Percentiles rank a stretch among this genome's conserved stretches.
Evolutionary conservation across 2,797 vertebrate species (phyloP).

Genomic region (Todus mexicanus): DNA sequence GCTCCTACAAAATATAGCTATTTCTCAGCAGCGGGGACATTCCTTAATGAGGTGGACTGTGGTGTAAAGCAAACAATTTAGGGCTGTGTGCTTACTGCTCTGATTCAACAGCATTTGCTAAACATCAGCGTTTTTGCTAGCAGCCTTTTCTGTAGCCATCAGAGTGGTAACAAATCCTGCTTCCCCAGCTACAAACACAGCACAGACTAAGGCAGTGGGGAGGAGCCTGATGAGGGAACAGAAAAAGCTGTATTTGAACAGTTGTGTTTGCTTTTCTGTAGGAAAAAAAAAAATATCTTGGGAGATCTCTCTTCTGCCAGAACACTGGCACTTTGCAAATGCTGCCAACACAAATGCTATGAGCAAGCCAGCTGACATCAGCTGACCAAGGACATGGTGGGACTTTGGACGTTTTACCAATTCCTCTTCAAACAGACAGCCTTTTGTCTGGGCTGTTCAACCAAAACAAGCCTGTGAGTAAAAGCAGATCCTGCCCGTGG

Average conservation of each 20-base stretch:
- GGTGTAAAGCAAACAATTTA: neutral
- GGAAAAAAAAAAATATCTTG: neutral
- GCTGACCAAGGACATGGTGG: neutral
- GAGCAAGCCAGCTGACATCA: conserved; percentile 19
- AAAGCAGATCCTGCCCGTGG: neutral
- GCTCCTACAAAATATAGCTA: neutral
- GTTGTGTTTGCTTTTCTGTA: conserved; percentile 36
- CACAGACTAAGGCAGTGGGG: neutral
- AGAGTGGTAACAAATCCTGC: neutral
- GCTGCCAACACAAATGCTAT: neutral
- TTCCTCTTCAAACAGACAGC: neutral
- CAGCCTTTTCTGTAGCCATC: neutral
- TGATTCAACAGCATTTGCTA: neutral
- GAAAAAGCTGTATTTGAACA: conserved; percentile 42
- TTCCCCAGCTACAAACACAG: neutral
- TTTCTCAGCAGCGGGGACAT: neutral
- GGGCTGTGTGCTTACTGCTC: neutral
- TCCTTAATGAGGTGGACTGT: neutral
- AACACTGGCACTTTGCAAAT: conserved; percentile 38
- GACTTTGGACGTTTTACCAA: conserved; percentile 1
- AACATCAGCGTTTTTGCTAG: neutral
- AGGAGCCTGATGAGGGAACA: neutral
- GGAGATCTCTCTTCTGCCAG: neutral
- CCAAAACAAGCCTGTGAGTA: neutral
- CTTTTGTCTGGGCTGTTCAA: neutral